Percentiles rank a stretch among this genome's conserved stretches.
These are phyloP conservation scores for Percina caprodes DNA, from an alignment of 2,113 vertebrate species.

Conservation along the genomic window DNA sequence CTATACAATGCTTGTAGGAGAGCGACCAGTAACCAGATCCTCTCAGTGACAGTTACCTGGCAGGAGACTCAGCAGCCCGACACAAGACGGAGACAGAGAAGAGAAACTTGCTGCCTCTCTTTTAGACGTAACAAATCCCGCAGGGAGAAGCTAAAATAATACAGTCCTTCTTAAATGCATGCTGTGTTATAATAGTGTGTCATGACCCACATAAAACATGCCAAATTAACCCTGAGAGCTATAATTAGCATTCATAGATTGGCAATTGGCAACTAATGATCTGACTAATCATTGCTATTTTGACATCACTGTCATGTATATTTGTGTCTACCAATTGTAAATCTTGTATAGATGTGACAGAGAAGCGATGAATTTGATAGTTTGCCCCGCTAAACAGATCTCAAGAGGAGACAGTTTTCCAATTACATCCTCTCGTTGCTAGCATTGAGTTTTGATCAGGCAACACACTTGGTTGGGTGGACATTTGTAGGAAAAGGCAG, in stretches of 20 bases:
- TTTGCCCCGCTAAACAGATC: neutral
- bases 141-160: conserved; percentile 60
- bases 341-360: neutral
- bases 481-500: neutral
- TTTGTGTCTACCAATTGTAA: neutral
- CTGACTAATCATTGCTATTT: conserved; percentile 21
- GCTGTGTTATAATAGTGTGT: conserved; percentile 49
- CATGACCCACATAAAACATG: conserved; percentile 69
- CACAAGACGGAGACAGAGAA: conserved; percentile 33
- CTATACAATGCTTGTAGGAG: conserved; percentile 52
- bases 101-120: conserved; percentile 27
- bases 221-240: conserved; percentile 68
- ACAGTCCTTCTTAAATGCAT: conserved; percentile 52
- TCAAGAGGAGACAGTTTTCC: conserved; percentile 24
- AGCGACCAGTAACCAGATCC: conserved; percentile 63
- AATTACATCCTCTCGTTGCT: neutral
- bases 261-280: conserved; percentile 30
- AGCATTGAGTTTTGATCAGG: neutral
- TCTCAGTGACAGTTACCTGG: conserved; percentile 53
- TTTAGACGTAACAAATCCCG: conserved; percentile 39
- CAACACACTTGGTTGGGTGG: neutral
- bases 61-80: conserved; percentile 16
- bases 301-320: neutral
- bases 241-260: conserved; percentile 65
- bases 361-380: neutral